Conservation (phyloP, 1,140 invertebrate genomes). For the Drosophila melanica region DNA sequence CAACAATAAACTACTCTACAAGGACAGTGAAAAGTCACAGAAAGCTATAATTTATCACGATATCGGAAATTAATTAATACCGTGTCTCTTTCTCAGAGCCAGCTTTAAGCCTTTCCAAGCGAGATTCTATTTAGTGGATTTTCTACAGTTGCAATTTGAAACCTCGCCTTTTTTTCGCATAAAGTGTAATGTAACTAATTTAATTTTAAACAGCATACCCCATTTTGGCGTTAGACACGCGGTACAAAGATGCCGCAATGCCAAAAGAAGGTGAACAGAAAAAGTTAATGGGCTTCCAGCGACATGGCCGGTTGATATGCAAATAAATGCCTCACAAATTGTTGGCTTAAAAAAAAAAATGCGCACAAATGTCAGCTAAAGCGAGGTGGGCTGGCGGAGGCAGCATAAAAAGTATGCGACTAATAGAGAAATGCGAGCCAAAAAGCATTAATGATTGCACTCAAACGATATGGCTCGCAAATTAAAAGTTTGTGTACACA, state of each 20-base stretch:
- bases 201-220: neutral
- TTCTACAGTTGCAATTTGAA: too few species aligned
- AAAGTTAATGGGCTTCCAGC: slow-evolving; percentile 41
- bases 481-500: too few species aligned
- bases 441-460: slow-evolving; percentile 36
- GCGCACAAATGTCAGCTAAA: slow-evolving; percentile 23
- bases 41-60: too few species aligned
- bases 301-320: slow-evolving; percentile 29
- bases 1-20: too few species aligned
- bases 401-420: neutral
- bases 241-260: slow-evolving; percentile 21
- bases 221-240: neutral
- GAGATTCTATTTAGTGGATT: too few species aligned
- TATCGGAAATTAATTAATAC: too few species aligned
- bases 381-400: too few species aligned
- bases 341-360: slow-evolving; percentile 16
- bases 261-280: slow-evolving; percentile 22
- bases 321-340: slow-evolving; percentile 40
- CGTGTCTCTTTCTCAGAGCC: too few species aligned
- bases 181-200: neutral
- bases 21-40: too few species aligned
- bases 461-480: neutral
- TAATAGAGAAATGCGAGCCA: slow-evolving; percentile 9
- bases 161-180: too few species aligned
- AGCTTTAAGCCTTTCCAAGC: too few species aligned